Evolutionary conservation across 2,113 vertebrate species (phyloP), one percentile per base, ranked within the genome.

Genomic region (Climacteris rufus): DNA sequence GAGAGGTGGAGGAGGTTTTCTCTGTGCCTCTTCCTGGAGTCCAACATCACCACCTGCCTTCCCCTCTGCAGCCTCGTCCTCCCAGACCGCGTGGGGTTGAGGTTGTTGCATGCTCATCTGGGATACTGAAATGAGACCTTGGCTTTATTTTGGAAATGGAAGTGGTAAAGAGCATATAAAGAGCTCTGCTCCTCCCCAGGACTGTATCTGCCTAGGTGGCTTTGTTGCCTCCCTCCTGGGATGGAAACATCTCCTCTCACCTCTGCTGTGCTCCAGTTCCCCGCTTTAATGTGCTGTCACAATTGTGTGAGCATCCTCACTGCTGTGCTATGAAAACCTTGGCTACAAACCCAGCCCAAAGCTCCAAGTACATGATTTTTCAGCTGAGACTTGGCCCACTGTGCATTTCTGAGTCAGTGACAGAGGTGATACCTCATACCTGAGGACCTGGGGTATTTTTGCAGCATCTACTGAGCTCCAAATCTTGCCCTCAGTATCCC

Each of bases 21-120:
- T 27, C 24, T 28, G 25, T 47, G n/a, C n/a, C 42, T 52, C 47
- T 56, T 56, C 24, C 3, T 0, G 4, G 75, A 44, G 53, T n/a
- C 30, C 47, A 39, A 44, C 57, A 24, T 33, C 71, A 33, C 0
- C 0, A 8, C 14, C 78, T 3, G 0, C 61, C 22, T 54, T 71
- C 44, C 44, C 24, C 42, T 66, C 52, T 23, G 11, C 74, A 45
- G 74, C 54, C 42, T 66, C 2, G 2, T 82, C 70, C 89, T 90
- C 89, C 37, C 37, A 10, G 15, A 39, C 33, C 1, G 5, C 1
- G 4, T 28, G 4, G 31, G 16, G 39, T 1, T 1, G 3, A 37
- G 47, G 28, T 3, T 64, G 37, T 7, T 24, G 24, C 30, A 40
- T 78, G 56, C 84, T 74, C 1, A 2, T 35, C 16, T 3, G 2